Evolutionary conservation across 2,797 vertebrate species (phyloP), one percentile per base, ranked within the genome.

Genomic region (Amniataba percoides): DNA sequence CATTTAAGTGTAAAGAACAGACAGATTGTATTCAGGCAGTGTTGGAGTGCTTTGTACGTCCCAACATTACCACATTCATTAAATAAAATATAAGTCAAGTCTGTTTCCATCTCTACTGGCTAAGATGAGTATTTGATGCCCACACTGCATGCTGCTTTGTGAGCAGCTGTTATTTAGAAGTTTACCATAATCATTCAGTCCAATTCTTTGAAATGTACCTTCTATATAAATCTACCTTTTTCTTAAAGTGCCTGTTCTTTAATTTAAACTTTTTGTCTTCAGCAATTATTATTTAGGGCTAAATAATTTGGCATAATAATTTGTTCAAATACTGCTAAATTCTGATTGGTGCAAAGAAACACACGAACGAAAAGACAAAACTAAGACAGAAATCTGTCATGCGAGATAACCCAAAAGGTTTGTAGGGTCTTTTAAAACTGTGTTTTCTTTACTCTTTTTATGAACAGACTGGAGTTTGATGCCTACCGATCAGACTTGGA

Each of bases 401-500:
- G n/a, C 45, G 39, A 64, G 15, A 49, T 21, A 34, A 8, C 27
- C 43, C 1, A 25, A 36, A 39, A 60, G 0, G 2, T 43, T 36
- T 74, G 23, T 16, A 43, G 10, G 7, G 6, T 6, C 21, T 18
- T 31, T 72, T 16, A 23, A 15, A 31, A 10, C 0, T n/a, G 0
- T 52, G 59, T 75, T 11, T 36, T 62, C 8, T 13, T 2, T n/a
- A 34, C 46, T 69, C 0, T 0, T 8, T 10, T 42, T 39, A 0
- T 31, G 1, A 53, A 21, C 87, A 99, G 98, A 92, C 81, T 99
- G 94, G 98, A 99, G 92, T 99, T 96, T 0, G 98, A 99, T 10
- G 98, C 98, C 0, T 99, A 99, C 88, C 96, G 98, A 80, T 95
- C 97, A 0, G 98, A 99, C 93, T 95, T 99, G 86, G 98, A 99